Percentiles rank a stretch among this genome's conserved stretches.
Evolutionary conservation across 2,888 invertebrate species (phyloP).

Genomic region (Xestia rhomboidea): DNA sequence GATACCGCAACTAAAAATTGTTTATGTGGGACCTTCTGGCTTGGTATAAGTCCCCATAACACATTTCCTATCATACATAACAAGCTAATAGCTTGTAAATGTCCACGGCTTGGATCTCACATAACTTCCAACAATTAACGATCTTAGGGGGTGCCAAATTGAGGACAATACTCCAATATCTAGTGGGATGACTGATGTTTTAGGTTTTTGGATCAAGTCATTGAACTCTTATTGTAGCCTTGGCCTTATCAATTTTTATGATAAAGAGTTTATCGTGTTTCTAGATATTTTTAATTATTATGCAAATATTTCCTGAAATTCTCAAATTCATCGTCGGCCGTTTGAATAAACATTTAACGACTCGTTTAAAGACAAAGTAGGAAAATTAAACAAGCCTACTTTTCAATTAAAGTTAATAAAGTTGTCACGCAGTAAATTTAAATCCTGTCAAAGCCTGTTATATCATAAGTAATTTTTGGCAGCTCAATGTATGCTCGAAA

Average conservation of each 20-base stretch:
- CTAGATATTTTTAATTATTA: conserved; percentile 1
- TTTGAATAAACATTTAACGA: conserved; percentile 8
- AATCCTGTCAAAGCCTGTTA: conserved; percentile 61
- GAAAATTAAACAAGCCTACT: conserved; percentile 26
- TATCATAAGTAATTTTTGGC: conserved; percentile 66
- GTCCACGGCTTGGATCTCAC: conserved; percentile 18
- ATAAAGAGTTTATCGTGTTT: conserved; percentile 12
- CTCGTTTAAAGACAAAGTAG: conserved; percentile 5
- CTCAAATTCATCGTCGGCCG: neutral
- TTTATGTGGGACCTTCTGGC: conserved; percentile 14
- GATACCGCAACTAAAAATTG: conserved; percentile 33
- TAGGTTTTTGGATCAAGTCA: neutral
- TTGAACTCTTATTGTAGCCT: neutral
- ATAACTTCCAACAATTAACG: conserved; percentile 42
- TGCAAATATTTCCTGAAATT: neutral
- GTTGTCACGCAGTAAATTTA: conserved; percentile 56
- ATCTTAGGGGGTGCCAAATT: conserved; percentile 39
- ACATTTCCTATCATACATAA: conserved; percentile 29
- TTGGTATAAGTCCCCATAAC: conserved; percentile 26
- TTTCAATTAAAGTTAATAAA: conserved; percentile 56
- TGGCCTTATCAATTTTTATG: conserved; percentile 1
- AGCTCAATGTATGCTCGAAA: conserved; percentile 61
- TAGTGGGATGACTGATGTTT: conserved; percentile 9
- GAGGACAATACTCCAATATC: conserved; percentile 19
- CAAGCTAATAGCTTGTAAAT: conserved; percentile 37